Base-by-base conservation (phyloP, 2,797 vertebrate genomes). In the Harpagifer antarcticus region DNA sequence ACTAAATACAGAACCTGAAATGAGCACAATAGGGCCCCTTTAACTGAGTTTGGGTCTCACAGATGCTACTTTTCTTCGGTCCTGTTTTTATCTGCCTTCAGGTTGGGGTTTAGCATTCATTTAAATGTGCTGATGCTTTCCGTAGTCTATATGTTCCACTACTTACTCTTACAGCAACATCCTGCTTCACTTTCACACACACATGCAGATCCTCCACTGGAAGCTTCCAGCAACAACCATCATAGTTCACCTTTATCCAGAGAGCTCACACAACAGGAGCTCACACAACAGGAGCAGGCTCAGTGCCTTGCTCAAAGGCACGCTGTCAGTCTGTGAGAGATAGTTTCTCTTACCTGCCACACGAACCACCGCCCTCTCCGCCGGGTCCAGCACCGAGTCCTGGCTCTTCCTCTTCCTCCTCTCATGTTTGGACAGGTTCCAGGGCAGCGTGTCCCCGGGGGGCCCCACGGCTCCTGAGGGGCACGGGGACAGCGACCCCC, bases 391-490 rank as follows among this genome's bases (percentile, higher is more conserved):
- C 91, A 99, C 98, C 0, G 97, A 98, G 84, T 97, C 97, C 92
- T 99, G 98, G 82, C 97, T 98, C 91, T 98, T 97, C 91, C 98
- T 88, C 90, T 99, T 99, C 92, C 97, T 96, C 90, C 98, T 94
- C 92, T 99, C 97, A 0, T 99, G 98, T 52, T 97, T 96, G 74
- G 98, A 96, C 87, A 99, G 93, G 88, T 99, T 99, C 98, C 98
- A 99, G 27, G 98, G 98, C 80, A 99, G 70, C 14, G 98, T 99
- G 92, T 99, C 97, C 50, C 98, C 97, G 0, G 96, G 93, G 0
- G 96, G 96, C 5, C 96, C 97, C 56, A 93, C 94, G 9, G 93
- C 94, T 33, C 95, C 96, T 9, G 96, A 93, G 0, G 96, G 93
- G 31, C 97, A 97, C 2, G 98, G 98, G 52, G 97, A 99, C 81